Conservation (phyloP, 2,888 invertebrate genomes). For the Tetanocera ferruginea region DNA sequence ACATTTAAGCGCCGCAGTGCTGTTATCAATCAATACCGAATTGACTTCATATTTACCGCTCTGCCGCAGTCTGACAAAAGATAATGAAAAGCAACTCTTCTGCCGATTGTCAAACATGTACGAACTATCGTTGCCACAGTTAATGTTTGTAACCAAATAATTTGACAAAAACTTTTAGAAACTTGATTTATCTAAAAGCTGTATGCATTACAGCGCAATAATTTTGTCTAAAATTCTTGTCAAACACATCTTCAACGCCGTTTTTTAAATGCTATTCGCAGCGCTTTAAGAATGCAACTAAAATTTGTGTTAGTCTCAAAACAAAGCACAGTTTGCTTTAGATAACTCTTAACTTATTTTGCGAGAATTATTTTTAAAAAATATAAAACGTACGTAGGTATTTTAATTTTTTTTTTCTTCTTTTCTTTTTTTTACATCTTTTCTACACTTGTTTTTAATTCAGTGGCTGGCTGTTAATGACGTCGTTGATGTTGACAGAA, state of each 20-base stretch:
- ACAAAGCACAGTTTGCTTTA: background rate
- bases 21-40: constrained; percentile 27
- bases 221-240: background rate
- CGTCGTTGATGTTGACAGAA: constrained; percentile 41
- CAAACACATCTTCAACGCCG: background rate
- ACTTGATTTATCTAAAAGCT: background rate
- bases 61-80: constrained; percentile 40
- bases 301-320: constrained; percentile 4
- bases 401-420: background rate
- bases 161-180: background rate
- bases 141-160: background rate
- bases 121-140: background rate
- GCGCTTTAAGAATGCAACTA: constrained; percentile 31
- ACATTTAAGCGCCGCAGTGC: background rate
- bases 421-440: background rate
- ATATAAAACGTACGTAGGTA: background rate
- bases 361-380: constrained; percentile 18
- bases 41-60: constrained; percentile 50
- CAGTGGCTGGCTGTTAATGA: constrained; percentile 32
- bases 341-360: constrained; percentile 15
- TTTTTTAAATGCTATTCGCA: constrained; percentile 10
- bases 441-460: constrained; percentile 12
- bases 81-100: constrained; percentile 40
- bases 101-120: constrained; percentile 28
- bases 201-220: background rate